These are phyloP conservation scores for Todiramphus saurophagus DNA, from an alignment of 2,113 vertebrate species.

Conservation along the genomic window DNA sequence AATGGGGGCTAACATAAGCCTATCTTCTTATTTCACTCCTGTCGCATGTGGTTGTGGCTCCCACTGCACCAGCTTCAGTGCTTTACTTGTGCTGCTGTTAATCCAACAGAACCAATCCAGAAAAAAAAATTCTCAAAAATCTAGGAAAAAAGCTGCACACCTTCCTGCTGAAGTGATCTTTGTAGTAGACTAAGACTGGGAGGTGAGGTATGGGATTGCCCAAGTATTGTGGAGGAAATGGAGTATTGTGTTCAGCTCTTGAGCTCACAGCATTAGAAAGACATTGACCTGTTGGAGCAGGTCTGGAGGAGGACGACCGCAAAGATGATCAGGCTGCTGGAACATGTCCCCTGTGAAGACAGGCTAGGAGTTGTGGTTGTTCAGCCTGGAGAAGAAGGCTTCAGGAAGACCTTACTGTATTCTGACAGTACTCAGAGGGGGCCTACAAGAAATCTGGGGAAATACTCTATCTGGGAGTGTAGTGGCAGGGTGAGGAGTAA, in stretches of 20 bases:
- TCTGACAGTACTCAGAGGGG: not conserved
- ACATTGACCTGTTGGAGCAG: not conserved
- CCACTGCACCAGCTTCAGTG: not conserved
- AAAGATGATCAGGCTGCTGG: not conserved
- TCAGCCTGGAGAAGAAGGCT: not conserved
- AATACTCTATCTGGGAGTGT: not conserved
- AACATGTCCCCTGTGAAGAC: not conserved
- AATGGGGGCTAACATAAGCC: not conserved
- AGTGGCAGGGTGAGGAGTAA: not conserved
- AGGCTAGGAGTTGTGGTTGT: not conserved
- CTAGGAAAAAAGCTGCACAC: not conserved
- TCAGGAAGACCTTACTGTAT: not conserved
- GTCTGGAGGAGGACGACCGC: too few relatives aligned
- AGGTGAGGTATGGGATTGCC: not conserved
- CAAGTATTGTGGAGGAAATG: not conserved
- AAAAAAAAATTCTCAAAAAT: not conserved
- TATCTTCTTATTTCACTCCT: not conserved
- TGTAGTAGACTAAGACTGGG: not conserved
- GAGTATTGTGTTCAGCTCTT: not conserved
- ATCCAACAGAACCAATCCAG: not conserved
- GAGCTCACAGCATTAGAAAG: not conserved
- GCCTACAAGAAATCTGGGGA: too few relatives aligned
- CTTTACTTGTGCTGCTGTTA: not conserved
- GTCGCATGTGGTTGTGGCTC: not conserved
- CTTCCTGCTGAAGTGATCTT: not conserved